Evolutionary conservation across 2,113 vertebrate species (phyloP).

Genomic region (Steatornis caripensis): DNA sequence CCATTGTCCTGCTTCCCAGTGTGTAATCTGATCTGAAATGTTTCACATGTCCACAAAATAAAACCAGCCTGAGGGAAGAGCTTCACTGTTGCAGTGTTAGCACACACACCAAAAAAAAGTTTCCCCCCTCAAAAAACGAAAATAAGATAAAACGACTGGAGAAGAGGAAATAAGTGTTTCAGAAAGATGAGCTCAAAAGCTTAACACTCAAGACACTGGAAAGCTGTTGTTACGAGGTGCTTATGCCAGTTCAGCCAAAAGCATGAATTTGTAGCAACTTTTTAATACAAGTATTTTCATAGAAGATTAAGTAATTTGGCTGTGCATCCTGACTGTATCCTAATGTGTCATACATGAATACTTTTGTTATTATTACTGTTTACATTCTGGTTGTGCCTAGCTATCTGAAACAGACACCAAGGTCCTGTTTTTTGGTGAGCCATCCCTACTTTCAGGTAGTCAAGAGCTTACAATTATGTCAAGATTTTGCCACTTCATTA

Average conservation of each 20-base stretch:
- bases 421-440: background rate
- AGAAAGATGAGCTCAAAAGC: background rate
- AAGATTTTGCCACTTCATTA: background rate
- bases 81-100: background rate
- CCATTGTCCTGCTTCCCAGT: constrained; percentile 22
- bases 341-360: background rate
- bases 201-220: background rate
- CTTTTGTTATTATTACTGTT: background rate
- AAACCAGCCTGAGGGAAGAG: background rate
- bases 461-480: background rate
- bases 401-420: background rate
- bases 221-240: background rate
- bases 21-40: constrained; percentile 13
- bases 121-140: accelerated
- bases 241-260: background rate
- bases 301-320: background rate
- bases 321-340: background rate
- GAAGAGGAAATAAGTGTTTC: background rate
- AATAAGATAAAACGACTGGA: background rate
- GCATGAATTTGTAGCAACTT: background rate
- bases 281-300: background rate
- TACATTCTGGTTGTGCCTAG: background rate
- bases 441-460: background rate
- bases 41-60: constrained; percentile 17
- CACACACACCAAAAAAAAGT: background rate